Conservation (phyloP, 2,888 invertebrate species). For the Euphydryas editha region DNA sequence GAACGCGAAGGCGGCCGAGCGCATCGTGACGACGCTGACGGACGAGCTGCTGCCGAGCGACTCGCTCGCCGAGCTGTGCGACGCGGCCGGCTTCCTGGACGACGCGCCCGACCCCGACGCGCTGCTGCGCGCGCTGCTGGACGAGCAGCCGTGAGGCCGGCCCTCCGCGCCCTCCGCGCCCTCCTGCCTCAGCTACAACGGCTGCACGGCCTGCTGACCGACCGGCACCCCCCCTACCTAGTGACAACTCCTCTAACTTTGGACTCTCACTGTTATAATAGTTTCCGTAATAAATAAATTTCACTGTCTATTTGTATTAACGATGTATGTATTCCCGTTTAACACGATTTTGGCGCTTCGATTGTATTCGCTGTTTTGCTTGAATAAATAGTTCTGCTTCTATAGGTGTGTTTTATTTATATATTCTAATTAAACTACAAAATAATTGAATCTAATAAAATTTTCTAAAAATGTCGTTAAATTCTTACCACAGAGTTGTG, state of each 20-base stretch:
- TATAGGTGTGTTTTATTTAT: constrained; percentile 41
- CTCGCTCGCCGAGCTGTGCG: constrained; percentile 96
- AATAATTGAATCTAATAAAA: too few relatives aligned
- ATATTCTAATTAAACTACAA: not conserved
- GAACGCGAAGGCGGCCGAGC: constrained; percentile 94
- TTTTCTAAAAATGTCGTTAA: too few relatives aligned
- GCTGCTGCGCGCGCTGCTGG: constrained; percentile 62
- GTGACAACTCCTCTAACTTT: constrained; percentile 21
- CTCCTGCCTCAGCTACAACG: constrained; percentile 61
- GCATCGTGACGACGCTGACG: constrained; percentile 90
- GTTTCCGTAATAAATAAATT: constrained; percentile 17
- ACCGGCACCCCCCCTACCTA: constrained; percentile 17
- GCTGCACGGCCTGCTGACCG: constrained; percentile 61
- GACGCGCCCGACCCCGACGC: constrained; percentile 86
- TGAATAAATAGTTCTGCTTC: constrained; percentile 53
- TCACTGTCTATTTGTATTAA: constrained; percentile 8
- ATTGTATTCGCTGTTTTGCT: constrained; percentile 46
- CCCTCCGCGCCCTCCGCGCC: constrained; percentile 54
- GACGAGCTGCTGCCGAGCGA: constrained; percentile 95
- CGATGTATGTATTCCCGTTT: constrained; percentile 14
- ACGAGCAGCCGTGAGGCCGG: constrained; percentile 67
- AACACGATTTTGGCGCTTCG: constrained; percentile 38
- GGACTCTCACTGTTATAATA: constrained; percentile 37
- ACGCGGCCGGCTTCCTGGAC: constrained; percentile 92
- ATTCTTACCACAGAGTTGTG: too few relatives aligned